A percentile compares a stretch with the other conserved stretches of the same genome.
Evolutionary conservation across 2,113 vertebrate genomes (phyloP).

Genomic region (Ursus arctos): DNA sequence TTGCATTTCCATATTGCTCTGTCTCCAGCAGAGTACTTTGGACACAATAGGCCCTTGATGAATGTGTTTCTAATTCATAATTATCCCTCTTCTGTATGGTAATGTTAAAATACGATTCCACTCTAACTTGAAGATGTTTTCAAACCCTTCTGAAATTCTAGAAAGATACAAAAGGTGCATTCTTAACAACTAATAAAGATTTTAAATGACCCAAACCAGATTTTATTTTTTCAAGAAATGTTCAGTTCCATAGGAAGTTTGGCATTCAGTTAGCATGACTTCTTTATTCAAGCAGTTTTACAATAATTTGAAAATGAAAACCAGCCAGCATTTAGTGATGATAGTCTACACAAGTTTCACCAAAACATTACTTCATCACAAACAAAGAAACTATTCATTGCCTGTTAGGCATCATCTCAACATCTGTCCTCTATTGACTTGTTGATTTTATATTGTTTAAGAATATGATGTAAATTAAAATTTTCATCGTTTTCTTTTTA

Average conservation of each 20-base stretch:
- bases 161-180: slow-evolving; percentile 40
- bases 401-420: slow-evolving; percentile 53
- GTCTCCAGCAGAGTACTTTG: neutral
- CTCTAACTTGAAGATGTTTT: slow-evolving; percentile 58
- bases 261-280: slow-evolving; percentile 72
- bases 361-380: slow-evolving; percentile 68
- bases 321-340: slow-evolving; percentile 77
- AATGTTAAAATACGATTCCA: slow-evolving; percentile 6
- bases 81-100: neutral
- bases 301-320: slow-evolving; percentile 81
- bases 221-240: slow-evolving; percentile 65
- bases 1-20: neutral
- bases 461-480: slow-evolving; percentile 64
- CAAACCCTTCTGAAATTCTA: slow-evolving; percentile 53
- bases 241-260: slow-evolving; percentile 78
- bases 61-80: slow-evolving; percentile 20
- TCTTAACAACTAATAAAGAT: slow-evolving; percentile 60
- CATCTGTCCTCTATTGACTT: slow-evolving; percentile 64
- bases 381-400: slow-evolving; percentile 61
- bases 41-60: neutral
- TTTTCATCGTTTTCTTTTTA: slow-evolving; percentile 57
- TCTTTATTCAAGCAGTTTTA: slow-evolving; percentile 63
- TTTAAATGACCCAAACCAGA: slow-evolving; percentile 41
- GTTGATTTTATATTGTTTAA: slow-evolving; percentile 15
- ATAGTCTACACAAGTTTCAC: slow-evolving; percentile 70